Evolutionary conservation across 2,797 vertebrate genomes (phyloP).

Genomic region (Stomatorhinus walkeri): DNA sequence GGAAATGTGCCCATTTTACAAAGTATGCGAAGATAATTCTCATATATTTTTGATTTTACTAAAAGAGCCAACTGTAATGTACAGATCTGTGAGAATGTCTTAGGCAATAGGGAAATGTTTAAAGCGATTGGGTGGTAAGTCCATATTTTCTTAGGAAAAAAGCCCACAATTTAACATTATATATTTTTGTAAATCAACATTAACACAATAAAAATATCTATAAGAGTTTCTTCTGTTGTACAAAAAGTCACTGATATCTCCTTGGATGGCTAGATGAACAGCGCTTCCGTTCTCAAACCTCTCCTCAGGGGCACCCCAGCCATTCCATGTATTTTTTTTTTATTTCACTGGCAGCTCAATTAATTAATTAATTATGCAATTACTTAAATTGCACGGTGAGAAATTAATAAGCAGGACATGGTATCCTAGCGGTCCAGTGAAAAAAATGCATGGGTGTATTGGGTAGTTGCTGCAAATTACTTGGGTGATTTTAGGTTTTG

Average conservation of each 20-base stretch:
- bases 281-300: neutral
- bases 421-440: neutral
- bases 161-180: neutral
- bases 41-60: neutral
- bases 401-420: neutral
- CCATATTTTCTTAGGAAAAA: neutral
- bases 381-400: neutral
- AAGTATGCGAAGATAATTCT: neutral
- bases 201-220: neutral
- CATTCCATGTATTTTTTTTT: neutral
- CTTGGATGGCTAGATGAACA: neutral
- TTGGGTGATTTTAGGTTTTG: neutral
- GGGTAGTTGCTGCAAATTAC: neutral
- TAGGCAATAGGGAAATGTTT: neutral
- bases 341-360: neutral
- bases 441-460: neutral
- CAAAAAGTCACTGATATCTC: neutral
- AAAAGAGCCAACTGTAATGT: neutral
- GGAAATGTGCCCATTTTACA: neutral
- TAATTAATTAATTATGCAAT: neutral
- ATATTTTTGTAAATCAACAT: neutral
- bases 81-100: neutral
- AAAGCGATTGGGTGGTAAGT: neutral
- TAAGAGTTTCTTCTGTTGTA: neutral
- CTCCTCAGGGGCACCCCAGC: neutral